A percentile compares a stretch with the other conserved stretches of the same genome.
These are phyloP conservation scores for Prionailurus viverrinus DNA, from an alignment of 2,113 vertebrate genomes.

Conservation along the genomic window DNA sequence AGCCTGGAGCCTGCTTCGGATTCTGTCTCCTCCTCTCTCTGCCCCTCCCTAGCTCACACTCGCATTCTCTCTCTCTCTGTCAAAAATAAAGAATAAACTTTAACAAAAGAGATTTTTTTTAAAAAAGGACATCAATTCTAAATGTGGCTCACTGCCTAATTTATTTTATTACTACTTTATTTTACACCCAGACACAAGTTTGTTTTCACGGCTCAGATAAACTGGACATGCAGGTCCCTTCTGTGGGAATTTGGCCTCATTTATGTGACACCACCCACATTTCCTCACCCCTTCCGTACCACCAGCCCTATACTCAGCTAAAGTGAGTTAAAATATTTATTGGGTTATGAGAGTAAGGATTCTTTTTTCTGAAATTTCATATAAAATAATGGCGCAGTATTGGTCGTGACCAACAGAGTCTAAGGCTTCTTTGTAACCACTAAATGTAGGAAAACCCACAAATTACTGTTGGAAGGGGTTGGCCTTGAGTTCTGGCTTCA, in stretches of 20 bases:
- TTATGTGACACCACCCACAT: slow-evolving; percentile 60
- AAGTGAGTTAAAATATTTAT: slow-evolving; percentile 88
- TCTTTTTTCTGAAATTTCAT: slow-evolving; percentile 84
- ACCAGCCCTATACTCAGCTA: slow-evolving; percentile 50
- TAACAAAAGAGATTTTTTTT: too few species aligned
- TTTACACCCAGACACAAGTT: slow-evolving; percentile 43
- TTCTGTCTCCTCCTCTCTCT: too few species aligned
- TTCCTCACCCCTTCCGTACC: slow-evolving; percentile 71
- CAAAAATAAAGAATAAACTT: too few species aligned
- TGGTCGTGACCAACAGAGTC: slow-evolving; percentile 89
- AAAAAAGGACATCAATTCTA: slow-evolving; percentile 1
- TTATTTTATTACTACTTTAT: slow-evolving; percentile 65
- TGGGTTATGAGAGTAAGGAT: slow-evolving; percentile 83
- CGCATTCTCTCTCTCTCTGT: too few species aligned
- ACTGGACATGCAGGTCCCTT: slow-evolving; percentile 34
- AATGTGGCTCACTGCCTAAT: not conserved
- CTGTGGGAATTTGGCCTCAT: slow-evolving; percentile 58
- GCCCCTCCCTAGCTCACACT: too few species aligned
- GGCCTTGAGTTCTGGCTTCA: slow-evolving; percentile 88
- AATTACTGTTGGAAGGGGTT: slow-evolving; percentile 93
- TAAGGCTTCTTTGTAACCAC: slow-evolving; percentile 94
- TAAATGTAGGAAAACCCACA: slow-evolving; percentile 94
- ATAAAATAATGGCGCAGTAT: slow-evolving; percentile 89
- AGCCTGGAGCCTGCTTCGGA: too few species aligned
- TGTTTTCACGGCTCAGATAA: slow-evolving; percentile 60